These are phyloP conservation scores for Dolichopus griseipennis DNA, from an alignment of 2,888 invertebrate genomes.

Conservation along the genomic window DNA sequence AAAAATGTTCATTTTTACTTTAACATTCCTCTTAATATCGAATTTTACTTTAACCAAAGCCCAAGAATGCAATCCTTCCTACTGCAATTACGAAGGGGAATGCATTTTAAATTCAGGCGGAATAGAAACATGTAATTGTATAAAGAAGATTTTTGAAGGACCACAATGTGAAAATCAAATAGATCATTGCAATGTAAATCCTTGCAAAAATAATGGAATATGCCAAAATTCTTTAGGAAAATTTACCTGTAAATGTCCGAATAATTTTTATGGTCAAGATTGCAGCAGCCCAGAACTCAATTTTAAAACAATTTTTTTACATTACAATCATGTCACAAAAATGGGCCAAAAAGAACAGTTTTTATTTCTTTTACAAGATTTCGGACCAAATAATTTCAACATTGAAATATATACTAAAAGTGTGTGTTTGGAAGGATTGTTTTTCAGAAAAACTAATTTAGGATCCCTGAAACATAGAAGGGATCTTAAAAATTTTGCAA, in stretches of 20 bases:
- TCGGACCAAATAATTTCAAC: not conserved
- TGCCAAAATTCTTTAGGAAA: constrained; percentile 10
- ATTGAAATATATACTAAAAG: not conserved
- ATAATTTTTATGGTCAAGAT: constrained; percentile 12
- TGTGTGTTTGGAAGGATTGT: not conserved
- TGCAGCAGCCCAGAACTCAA: not conserved
- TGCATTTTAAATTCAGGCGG: not conserved
- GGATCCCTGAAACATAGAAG: constrained; percentile 1
- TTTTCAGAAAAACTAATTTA: not conserved
- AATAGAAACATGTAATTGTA: constrained; percentile 10
- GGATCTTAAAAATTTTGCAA: constrained; percentile 11
- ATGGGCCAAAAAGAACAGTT: constrained; percentile 12
- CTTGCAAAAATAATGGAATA: constrained; percentile 12
- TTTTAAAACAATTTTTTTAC: constrained; percentile 14
- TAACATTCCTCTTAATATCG: too few relatives aligned
- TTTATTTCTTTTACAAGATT: constrained; percentile 11
- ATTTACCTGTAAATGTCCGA: constrained; percentile 11
- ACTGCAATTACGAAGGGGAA: constrained; percentile 14
- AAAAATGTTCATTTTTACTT: too few relatives aligned
- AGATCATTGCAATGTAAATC: constrained; percentile 7
- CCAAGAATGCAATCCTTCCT: not conserved
- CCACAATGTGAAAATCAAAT: constrained; percentile 5
- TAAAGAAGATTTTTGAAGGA: constrained; percentile 13
- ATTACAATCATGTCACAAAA: constrained; percentile 13
- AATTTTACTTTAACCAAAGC: too few relatives aligned